Percentiles rank a stretch among this genome's conserved stretches.
Evolutionary conservation across 2,113 vertebrate genomes (phyloP).

Genomic region (Saimiri boliviensis): DNA sequence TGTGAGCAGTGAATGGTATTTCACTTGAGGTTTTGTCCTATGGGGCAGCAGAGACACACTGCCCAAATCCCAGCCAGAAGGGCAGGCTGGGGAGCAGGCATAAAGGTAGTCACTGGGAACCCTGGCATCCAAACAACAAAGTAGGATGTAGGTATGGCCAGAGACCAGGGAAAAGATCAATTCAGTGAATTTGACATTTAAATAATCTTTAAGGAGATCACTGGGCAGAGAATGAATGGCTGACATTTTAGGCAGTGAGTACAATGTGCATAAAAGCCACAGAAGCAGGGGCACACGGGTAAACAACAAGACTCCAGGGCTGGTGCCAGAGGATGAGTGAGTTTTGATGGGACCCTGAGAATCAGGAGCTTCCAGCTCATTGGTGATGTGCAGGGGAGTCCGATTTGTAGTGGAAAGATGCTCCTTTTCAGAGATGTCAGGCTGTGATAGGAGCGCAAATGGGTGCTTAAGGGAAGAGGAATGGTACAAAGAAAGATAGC

Average conservation of each 20-base stretch:
- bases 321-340: too few species aligned
- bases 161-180: background rate
- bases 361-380: background rate
- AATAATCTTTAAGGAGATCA: background rate
- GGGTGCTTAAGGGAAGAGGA: background rate
- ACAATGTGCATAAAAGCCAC: rapidly evolving
- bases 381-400: background rate
- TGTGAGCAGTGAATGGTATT: background rate
- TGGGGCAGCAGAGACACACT: background rate
- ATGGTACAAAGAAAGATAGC: background rate
- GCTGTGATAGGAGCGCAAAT: too few species aligned
- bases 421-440: rapidly evolving
- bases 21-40: background rate
- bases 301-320: background rate
- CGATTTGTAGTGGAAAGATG: background rate
- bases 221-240: background rate
- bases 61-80: background rate
- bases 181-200: background rate
- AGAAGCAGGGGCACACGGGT: background rate
- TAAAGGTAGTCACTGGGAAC: background rate
- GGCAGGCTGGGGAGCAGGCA: background rate
- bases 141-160: rapidly evolving
- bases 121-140: background rate
- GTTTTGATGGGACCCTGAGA: background rate
- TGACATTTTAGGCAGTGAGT: background rate